Evolutionary conservation across 2,797 vertebrate species (phyloP).

Genomic region (Muraenolepis orangiensis): DNA sequence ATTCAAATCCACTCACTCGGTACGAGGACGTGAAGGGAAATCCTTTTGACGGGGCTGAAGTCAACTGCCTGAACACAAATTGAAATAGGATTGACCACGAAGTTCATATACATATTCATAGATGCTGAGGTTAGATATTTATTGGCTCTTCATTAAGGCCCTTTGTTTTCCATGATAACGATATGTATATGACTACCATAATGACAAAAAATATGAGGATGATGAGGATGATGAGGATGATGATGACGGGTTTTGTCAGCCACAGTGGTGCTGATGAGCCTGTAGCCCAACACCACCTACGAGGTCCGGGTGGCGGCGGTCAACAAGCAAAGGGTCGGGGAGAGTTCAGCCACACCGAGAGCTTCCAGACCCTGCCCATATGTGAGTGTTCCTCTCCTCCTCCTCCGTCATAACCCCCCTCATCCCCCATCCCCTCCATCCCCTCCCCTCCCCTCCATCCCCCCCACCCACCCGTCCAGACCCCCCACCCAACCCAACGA

Average conservation of each 20-base stretch:
- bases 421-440: too few relatives aligned
- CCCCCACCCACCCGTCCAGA: neutral
- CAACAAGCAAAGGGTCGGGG: conserved; percentile 97
- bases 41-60: too few relatives aligned
- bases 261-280: conserved; percentile 84
- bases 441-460: too few relatives aligned
- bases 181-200: too few relatives aligned
- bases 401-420: neutral
- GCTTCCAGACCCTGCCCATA: conserved; percentile 81
- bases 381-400: conserved; percentile 76
- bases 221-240: neutral
- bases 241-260: conserved; percentile 66
- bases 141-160: neutral
- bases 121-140: too few relatives aligned
- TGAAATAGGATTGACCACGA: too few relatives aligned
- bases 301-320: conserved; percentile 93
- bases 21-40: too few relatives aligned
- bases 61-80: too few relatives aligned
- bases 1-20: too few relatives aligned
- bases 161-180: neutral
- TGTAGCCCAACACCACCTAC: conserved; percentile 97
- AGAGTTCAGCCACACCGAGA: conserved; percentile 91
- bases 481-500: too few relatives aligned
- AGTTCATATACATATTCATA: too few relatives aligned
- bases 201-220: too few relatives aligned